phyloP scores from a whole-genome alignment of 2,888 invertebrate genomes.

The Chymomyza caudatula region DNA sequence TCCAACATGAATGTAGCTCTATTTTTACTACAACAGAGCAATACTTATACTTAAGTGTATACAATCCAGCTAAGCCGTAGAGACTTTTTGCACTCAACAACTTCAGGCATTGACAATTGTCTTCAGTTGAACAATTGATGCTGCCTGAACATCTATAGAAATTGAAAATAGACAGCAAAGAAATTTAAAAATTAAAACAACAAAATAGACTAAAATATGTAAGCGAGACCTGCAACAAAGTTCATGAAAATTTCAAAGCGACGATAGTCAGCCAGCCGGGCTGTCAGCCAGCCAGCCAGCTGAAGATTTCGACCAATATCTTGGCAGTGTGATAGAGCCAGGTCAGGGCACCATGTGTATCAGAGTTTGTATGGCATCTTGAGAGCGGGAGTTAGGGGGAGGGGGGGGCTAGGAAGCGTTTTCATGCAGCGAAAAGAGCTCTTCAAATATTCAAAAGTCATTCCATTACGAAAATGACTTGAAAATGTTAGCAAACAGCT shows the following conservation, averaged over 20 bases:
- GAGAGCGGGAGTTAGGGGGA: conserved; percentile 11
- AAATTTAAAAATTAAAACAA: neutral
- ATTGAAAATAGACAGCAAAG: neutral
- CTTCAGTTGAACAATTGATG: conserved; percentile 40
- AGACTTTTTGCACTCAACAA: neutral
- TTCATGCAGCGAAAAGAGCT: conserved; percentile 34
- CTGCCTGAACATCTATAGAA: neutral
- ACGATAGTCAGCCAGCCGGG: conserved; percentile 30
- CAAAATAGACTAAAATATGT: neutral
- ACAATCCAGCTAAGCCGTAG: neutral
- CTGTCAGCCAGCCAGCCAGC: neutral
- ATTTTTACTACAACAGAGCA: neutral
- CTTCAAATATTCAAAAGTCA: conserved; percentile 70
- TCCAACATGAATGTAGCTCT: no score
- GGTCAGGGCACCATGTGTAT: neutral
- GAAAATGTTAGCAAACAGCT: conserved; percentile 41
- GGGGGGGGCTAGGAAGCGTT: conserved; percentile 5
- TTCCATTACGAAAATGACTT: conserved; percentile 65
- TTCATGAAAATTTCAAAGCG: conserved; percentile 58
- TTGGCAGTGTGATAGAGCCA: neutral
- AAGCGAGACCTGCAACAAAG: conserved; percentile 2
- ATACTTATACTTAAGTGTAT: neutral
- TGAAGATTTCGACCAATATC: conserved; percentile 21
- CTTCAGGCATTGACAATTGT: conserved; percentile 38
- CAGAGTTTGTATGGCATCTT: neutral